These are phyloP conservation scores for Sarcophaga subvicina DNA, from an alignment of 2,888 invertebrate genomes.

Conservation along the genomic window DNA sequence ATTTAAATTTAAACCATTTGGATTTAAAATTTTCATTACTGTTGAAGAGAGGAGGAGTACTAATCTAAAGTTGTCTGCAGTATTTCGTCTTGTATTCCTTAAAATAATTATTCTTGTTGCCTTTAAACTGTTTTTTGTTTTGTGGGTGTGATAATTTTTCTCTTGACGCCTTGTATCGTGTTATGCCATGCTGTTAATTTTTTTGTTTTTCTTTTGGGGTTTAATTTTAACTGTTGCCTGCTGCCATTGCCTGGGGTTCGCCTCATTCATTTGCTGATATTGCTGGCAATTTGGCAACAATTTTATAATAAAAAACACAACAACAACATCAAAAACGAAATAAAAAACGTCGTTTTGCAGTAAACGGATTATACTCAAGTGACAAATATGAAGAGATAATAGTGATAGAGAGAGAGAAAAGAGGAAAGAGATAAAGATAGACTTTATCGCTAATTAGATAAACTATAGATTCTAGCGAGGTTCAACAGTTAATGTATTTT, in stretches of 20 bases:
- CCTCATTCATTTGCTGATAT: conserved; percentile 74
- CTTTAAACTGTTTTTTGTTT: neutral
- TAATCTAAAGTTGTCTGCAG: too few relatives aligned
- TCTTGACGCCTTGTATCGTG: neutral
- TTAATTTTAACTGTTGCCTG: conserved; percentile 14
- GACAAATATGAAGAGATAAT: conserved; percentile 41
- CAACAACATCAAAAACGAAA: neutral
- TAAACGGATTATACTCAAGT: conserved; percentile 60
- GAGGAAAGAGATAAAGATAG: conserved; percentile 1
- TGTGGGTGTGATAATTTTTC: neutral
- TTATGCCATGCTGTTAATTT: neutral
- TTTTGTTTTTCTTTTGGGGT: neutral
- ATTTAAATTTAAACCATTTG: too few relatives aligned
- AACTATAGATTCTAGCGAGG: conserved; percentile 43
- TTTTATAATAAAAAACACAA: conserved; percentile 23
- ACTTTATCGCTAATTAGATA: conserved; percentile 70
- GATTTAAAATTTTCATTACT: too few relatives aligned
- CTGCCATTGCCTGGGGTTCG: conserved; percentile 72
- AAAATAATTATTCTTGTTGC: neutral
- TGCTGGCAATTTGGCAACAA: conserved; percentile 66
- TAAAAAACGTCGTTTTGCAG: neutral
- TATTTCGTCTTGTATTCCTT: too few relatives aligned
- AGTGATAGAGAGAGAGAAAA: conserved; percentile 18
- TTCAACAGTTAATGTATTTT: conserved; percentile 65
- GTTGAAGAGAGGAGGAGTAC: too few relatives aligned